phyloP scores from a whole-genome alignment of 2,797 vertebrate species.

The Microctenopoma stevenorrisi region DNA sequence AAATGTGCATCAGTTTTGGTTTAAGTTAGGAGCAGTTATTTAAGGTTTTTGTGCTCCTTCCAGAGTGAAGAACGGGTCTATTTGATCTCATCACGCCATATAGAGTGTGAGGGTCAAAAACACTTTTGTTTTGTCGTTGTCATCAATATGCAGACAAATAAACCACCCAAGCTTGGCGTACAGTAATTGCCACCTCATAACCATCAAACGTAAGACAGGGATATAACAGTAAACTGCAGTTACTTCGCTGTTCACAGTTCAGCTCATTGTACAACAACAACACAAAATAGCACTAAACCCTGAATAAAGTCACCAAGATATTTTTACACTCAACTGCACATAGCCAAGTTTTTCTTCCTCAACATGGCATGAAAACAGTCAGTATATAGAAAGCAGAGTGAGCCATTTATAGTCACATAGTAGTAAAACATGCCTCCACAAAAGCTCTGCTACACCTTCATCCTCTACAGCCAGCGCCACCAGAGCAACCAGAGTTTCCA shows the following conservation, averaged over 20 bases:
- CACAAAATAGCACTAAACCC: slow-evolving; percentile 19
- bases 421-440: slow-evolving; percentile 27
- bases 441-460: slow-evolving; percentile 30
- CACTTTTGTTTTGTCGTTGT: background rate
- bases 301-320: slow-evolving; percentile 9
- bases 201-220: slow-evolving; percentile 8
- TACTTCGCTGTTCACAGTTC: slow-evolving; percentile 21
- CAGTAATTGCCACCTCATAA: background rate
- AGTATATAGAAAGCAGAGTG: slow-evolving; percentile 24
- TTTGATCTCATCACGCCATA: background rate
- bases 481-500: slow-evolving; percentile 25
- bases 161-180: slow-evolving; percentile 15
- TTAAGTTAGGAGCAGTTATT: background rate
- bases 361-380: slow-evolving; percentile 29
- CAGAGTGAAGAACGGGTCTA: background rate
- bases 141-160: slow-evolving; percentile 1
- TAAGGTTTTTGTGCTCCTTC: background rate
- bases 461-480: slow-evolving; percentile 34
- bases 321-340: slow-evolving; percentile 21
- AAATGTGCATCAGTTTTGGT: background rate
- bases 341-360: slow-evolving; percentile 14
- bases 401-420: slow-evolving; percentile 41
- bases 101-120: background rate
- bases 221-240: slow-evolving; percentile 16
- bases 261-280: slow-evolving; percentile 5